Base-by-base conservation (phyloP, 1,140 invertebrate genomes). In the Hyles vespertilio region DNA sequence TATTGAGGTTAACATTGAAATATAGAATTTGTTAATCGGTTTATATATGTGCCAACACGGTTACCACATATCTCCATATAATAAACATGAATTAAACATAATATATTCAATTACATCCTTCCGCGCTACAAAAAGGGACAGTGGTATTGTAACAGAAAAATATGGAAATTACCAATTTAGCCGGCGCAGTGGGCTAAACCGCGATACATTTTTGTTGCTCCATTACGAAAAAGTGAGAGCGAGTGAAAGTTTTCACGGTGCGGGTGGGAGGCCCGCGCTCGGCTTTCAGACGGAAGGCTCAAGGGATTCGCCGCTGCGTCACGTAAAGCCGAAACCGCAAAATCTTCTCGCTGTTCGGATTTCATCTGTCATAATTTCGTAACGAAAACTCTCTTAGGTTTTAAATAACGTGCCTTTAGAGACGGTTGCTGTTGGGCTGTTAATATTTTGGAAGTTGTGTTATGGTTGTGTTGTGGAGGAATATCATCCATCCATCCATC, bases 331-430 rank as follows among this genome's bases (percentile, higher is more conserved):
- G 60, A 63, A 70, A 72, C 71, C 77, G 69, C 67, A 65, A 79
- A 77, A 82, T 84, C 77, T 78, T 54, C 51, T 69, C 73, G 66
- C 74, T 77, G 70, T 62, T 59, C 67, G 81, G 81, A 79, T 77
- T 77, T 81, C 76, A 81, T 77, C 80, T 79, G 82, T 87, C 82
- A 87, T 83, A 87, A 87, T 83, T 83, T 79, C 65, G 22, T 48
- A 10, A 78, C 72, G 69, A 69, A 74, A 74, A 77, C 72, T 62
- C 73, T 49, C 69, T 48, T 69, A 60, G 57, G 60, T 75, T 81
- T 74, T 74, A 74, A 73, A 71, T 72, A 74, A 76, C 10, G 12
- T 53, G 11, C 22, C 22, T 22, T 22, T 22, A 22, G 22, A 22
- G 22, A 22, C 22, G 22, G 22, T 34, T 69, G 62, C 63, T 56